Base-by-base conservation (phyloP, 2,797 vertebrate species). In the Buceros bicornis region DNA sequence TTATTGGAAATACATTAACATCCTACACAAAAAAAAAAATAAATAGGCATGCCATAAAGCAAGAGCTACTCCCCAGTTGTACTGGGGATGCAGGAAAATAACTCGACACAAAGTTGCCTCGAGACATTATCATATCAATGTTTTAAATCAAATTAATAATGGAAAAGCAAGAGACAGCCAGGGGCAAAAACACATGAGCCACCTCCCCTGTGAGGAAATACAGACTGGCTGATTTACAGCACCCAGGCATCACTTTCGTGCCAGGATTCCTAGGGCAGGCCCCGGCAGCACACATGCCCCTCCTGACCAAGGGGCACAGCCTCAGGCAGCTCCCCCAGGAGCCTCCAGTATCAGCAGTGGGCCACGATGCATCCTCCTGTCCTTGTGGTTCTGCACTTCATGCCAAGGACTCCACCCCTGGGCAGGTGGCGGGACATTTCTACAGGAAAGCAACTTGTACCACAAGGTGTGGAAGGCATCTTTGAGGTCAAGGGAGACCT, bases 81-180 rank as follows among this genome's bases (percentile, higher is more conserved):
- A 43, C 7, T 10, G 11, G 45, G 11, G 31, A 37, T 15, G 22
- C 31, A 45, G 70, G 37, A 40, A 81, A 72, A 85, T 11, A 78
- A 69, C 10, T 84, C 1, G 1, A 54, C 35, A 31, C 9, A 64
- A 69, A 82, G 47, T 81, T 73, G 87, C 81, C 61, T 82, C n/a
- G 26, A 88, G 80, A 73, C 66, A 78, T 26, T 42, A 60, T 35
- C 47, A 18, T 54, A 88, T 78, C 80, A 45, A 50, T 37, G 45
- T 72, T 91, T 88, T 65, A 85, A 73, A 93, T 72, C 65, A 69
- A 81, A 73, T 95, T 88, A 93, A 78, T 91, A 85, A 64, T 24
- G 66, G 71, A 78, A 91, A 85, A 73, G 65, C 74, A 58, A n/a
- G 37, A 85, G 47, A 85, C 47, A 88, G 56, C 76, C 42, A 26